A percentile compares a stretch with the other conserved stretches of the same genome.
Conservation (phyloP, 2,888 invertebrate genomes). For the Furcula furcula region DNA sequence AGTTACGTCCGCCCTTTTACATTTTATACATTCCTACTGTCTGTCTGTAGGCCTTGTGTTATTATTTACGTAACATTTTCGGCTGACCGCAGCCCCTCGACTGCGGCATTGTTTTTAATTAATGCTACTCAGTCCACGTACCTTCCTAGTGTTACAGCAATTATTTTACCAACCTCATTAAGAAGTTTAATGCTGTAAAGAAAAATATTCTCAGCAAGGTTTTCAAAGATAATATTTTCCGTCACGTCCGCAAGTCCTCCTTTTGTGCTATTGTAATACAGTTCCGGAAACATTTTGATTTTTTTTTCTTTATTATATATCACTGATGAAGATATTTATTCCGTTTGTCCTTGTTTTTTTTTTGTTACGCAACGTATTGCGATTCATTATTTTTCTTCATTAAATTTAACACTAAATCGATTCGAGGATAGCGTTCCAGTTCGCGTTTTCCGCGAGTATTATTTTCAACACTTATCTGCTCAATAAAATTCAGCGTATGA, state of each 20-base stretch:
- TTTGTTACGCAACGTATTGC: no score
- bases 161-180: slow-evolving; percentile 76
- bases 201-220: slow-evolving; percentile 61
- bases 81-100: slow-evolving; percentile 61
- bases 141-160: slow-evolving; percentile 76
- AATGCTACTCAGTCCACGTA: slow-evolving; percentile 66
- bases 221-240: slow-evolving; percentile 38
- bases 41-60: slow-evolving; percentile 53
- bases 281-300: slow-evolving; percentile 44
- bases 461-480: slow-evolving; percentile 45
- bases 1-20: slow-evolving; percentile 59
- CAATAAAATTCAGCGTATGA: slow-evolving; percentile 56
- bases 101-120: slow-evolving; percentile 72
- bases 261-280: slow-evolving; percentile 57
- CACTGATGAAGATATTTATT: slow-evolving; percentile 44
- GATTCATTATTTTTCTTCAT: no score
- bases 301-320: slow-evolving; percentile 52
- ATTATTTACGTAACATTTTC: slow-evolving; percentile 73
- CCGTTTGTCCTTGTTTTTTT: slow-evolving; percentile 48
- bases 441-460: slow-evolving; percentile 21
- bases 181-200: slow-evolving; percentile 65
- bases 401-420: no score
- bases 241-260: slow-evolving; percentile 23
- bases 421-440: no score
- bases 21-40: slow-evolving; percentile 62